These are phyloP conservation scores for Ataeniobius toweri DNA, from an alignment of 2,797 vertebrate genomes.

Conservation along the genomic window DNA sequence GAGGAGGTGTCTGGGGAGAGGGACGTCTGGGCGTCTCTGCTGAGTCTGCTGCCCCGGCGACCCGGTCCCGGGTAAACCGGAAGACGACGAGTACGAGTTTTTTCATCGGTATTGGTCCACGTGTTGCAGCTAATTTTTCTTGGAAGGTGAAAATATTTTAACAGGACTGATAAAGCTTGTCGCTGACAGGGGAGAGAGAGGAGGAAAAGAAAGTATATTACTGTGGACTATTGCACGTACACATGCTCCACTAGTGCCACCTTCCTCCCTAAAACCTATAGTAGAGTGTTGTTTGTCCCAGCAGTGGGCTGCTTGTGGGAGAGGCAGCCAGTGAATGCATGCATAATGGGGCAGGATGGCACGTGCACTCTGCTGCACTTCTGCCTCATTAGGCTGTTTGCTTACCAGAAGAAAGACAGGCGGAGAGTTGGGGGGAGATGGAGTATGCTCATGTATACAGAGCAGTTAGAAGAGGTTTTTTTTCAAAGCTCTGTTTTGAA, in stretches of 20 bases:
- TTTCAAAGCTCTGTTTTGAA: constrained; percentile 36
- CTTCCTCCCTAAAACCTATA: constrained; percentile 28
- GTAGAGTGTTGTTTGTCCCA: constrained; percentile 56
- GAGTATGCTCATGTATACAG: constrained; percentile 23
- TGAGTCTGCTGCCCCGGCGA: too few relatives aligned
- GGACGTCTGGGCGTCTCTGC: too few relatives aligned
- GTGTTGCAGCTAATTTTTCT: constrained; percentile 8
- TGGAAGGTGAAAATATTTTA: constrained; percentile 15
- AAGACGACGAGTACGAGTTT: not conserved
- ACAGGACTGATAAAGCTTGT: constrained; percentile 30
- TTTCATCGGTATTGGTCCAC: not conserved
- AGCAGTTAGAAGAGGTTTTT: constrained; percentile 18
- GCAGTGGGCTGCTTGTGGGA: constrained; percentile 40
- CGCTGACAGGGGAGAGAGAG: not conserved
- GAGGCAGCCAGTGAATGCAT: constrained; percentile 24
- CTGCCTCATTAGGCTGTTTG: constrained; percentile 73
- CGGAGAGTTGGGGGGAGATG: constrained; percentile 15
- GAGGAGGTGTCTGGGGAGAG: too few relatives aligned
- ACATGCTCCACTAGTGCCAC: constrained; percentile 38
- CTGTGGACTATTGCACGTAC: constrained; percentile 62
- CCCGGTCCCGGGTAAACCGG: too few relatives aligned
- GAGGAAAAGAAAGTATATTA: constrained; percentile 36
- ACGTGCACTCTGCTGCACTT: constrained; percentile 66
- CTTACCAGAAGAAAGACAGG: constrained; percentile 70
- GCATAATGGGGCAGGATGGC: constrained; percentile 61